A percentile compares a stretch with the other conserved stretches of the same genome.
Evolutionary conservation across 2,113 vertebrate genomes (phyloP).

Genomic region (Neogale vison): DNA sequence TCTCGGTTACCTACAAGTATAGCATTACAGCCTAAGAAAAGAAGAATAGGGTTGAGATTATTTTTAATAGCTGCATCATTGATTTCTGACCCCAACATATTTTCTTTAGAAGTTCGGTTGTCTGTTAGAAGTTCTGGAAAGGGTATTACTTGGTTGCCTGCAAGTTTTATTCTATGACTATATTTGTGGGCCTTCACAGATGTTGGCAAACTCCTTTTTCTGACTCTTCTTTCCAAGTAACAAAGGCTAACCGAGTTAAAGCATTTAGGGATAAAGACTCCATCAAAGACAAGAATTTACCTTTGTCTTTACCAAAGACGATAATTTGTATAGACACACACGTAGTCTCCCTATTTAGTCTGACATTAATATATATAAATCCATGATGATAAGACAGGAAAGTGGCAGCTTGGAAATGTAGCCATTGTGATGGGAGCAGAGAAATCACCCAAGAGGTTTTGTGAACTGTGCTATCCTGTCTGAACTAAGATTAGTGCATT

Average conservation of each 20-base stretch:
- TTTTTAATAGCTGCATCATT: not conserved
- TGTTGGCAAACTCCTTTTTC: not conserved
- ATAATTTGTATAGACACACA: not conserved
- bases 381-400: not conserved
- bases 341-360: not conserved
- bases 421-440: not conserved
- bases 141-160: not conserved
- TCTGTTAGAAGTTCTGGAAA: slow-evolving; percentile 46
- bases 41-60: not conserved
- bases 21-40: not conserved
- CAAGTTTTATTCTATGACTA: slow-evolving; percentile 19
- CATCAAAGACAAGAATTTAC: not conserved
- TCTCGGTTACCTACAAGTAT: not conserved
- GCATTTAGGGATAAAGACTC: not conserved
- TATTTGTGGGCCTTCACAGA: slow-evolving; percentile 46
- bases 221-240: not conserved
- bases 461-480: not conserved
- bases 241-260: not conserved
- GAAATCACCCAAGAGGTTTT: not conserved
- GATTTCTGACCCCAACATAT: not conserved
- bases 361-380: not conserved
- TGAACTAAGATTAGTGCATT: not conserved
- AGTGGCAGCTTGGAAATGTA: not conserved
- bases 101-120: not conserved
- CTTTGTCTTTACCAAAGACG: not conserved